Conservation (phyloP, 2,113 vertebrate species). For the Mystacornis crossleyi region DNA sequence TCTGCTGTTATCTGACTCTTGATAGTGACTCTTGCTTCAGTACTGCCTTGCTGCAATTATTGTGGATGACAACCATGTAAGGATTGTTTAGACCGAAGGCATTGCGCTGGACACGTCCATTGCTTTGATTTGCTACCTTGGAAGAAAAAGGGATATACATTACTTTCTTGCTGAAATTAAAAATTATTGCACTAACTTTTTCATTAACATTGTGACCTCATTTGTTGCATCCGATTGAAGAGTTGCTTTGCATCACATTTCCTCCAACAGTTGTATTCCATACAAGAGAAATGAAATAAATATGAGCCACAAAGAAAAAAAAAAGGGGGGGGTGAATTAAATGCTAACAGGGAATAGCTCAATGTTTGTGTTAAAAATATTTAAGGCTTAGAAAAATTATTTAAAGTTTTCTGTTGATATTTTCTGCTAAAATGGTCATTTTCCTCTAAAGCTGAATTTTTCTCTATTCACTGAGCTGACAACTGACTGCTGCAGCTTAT, state of each 20-base stretch:
- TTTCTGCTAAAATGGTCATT: not conserved
- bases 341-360: not conserved
- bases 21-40: not conserved
- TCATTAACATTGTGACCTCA: conserved; percentile 4
- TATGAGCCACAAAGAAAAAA: not conserved
- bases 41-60: not conserved
- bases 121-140: not conserved
- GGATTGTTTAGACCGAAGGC: conserved; percentile 3
- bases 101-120: not conserved
- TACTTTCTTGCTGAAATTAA: not conserved
- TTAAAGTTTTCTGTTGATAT: not conserved
- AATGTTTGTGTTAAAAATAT: not conserved
- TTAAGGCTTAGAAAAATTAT: not conserved
- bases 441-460: not conserved
- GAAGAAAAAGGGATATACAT: not conserved
- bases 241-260: not conserved
- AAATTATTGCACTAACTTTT: not conserved
- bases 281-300: not conserved
- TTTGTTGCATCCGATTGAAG: conserved; percentile 12
- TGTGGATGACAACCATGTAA: not conserved
- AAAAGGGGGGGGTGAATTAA: not conserved
- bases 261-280: not conserved
- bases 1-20: not conserved
- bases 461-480: not conserved
- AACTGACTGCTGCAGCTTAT: not conserved